Percentiles rank a stretch among this genome's conserved stretches.
phyloP scores from a whole-genome alignment of 1,140 invertebrate genomes.

The Drosophila guanche region DNA sequence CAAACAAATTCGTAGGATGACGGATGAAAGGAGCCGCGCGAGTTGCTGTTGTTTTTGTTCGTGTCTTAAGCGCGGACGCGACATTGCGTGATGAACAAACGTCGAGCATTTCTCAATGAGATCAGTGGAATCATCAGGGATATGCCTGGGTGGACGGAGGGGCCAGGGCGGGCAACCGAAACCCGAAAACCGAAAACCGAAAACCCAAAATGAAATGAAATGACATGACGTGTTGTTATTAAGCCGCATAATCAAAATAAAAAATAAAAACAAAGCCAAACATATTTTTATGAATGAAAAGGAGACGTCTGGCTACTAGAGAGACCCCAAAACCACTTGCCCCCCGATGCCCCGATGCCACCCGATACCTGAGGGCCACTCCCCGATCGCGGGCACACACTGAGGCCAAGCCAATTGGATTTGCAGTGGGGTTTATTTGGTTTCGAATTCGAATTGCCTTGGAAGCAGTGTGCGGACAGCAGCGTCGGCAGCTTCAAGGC shows the following conservation, averaged over 20 bases:
- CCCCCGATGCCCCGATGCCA: not conserved
- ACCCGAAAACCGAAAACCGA: constrained; percentile 9
- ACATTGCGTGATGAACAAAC: constrained; percentile 73
- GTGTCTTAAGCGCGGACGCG: constrained; percentile 53
- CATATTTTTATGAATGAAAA: constrained; percentile 69
- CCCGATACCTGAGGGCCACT: constrained; percentile 6
- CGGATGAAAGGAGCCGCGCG: constrained; percentile 67
- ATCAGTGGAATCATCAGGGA: constrained; percentile 23
- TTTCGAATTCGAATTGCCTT: not conserved
- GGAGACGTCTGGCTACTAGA: constrained; percentile 27
- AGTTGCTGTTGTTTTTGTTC: not conserved
- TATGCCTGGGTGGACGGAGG: not conserved
- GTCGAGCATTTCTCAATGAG: constrained; percentile 64
- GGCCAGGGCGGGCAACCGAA: not conserved
- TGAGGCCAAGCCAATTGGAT: not conserved
- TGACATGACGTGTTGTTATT: constrained; percentile 78
- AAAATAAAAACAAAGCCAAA: constrained; percentile 30
- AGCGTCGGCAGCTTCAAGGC: constrained; percentile 62
- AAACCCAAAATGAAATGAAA: constrained; percentile 59
- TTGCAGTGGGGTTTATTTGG: not conserved
- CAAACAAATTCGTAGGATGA: constrained; percentile 13
- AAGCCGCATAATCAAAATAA: constrained; percentile 58
- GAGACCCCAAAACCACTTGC: no score
- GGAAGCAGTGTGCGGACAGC: constrained; percentile 13
- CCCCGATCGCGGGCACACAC: constrained; percentile 13